A percentile compares a stretch with the other conserved stretches of the same genome.
phyloP scores from a whole-genome alignment of 1,140 invertebrate species.

The Drosophila kohkoa region DNA sequence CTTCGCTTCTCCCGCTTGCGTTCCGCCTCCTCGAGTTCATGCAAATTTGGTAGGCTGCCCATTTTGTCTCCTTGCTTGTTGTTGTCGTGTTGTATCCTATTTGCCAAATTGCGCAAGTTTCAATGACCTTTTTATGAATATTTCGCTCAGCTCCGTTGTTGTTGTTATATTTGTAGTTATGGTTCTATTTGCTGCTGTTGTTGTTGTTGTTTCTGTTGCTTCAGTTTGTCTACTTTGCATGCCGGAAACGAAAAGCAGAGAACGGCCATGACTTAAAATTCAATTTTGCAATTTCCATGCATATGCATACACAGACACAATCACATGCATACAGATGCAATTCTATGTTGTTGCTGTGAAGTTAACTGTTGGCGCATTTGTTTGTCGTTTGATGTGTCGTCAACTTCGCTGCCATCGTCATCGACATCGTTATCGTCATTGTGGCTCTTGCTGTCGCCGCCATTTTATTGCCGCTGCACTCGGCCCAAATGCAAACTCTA shows the following conservation, averaged over 20 bases:
- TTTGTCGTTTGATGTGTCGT: slow-evolving; percentile 10
- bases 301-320: neutral
- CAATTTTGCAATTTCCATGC: slow-evolving; percentile 1
- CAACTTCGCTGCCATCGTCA: slow-evolving; percentile 26
- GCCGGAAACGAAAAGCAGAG: slow-evolving; percentile 34
- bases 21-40: slow-evolving; percentile 85
- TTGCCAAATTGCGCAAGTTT: slow-evolving; percentile 14
- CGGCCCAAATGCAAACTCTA: neutral
- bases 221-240: slow-evolving; percentile 11
- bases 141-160: neutral
- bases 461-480: slow-evolving; percentile 9
- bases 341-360: neutral
- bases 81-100: neutral
- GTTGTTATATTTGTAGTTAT: neutral
- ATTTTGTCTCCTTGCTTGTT: slow-evolving; percentile 75
- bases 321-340: neutral
- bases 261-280: slow-evolving; percentile 36
- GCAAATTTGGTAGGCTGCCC: slow-evolving; percentile 88
- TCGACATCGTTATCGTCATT: slow-evolving; percentile 8
- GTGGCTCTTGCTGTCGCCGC: slow-evolving; percentile 22
- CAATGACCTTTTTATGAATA: neutral
- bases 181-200: neutral
- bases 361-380: slow-evolving; percentile 20
- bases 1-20: slow-evolving; percentile 80
- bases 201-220: neutral